Conservation (phyloP, 2,113 vertebrate genomes). For the Malurus elegans region DNA sequence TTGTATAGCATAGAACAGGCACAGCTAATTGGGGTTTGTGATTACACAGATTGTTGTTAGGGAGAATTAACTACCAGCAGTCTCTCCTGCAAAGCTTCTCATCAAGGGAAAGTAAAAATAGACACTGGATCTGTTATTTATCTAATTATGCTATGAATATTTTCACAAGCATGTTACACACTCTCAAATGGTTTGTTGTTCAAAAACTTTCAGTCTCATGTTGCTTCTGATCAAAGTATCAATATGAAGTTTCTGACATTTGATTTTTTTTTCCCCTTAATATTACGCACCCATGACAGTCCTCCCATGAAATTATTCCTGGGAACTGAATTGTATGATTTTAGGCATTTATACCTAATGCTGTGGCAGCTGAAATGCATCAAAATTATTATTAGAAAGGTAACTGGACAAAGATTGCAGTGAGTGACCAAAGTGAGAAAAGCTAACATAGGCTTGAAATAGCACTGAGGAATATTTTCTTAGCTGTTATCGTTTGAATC, state of each 20-base stretch:
- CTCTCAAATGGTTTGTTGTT: slow-evolving; percentile 78
- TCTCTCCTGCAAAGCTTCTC: slow-evolving; percentile 92
- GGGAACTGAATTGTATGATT: not conserved
- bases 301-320: not conserved
- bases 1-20: slow-evolving; percentile 88
- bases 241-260: slow-evolving; percentile 52
- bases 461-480: not conserved
- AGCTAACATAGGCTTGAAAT: not conserved
- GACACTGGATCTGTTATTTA: slow-evolving; percentile 87
- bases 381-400: not conserved
- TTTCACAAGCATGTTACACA: slow-evolving; percentile 80
- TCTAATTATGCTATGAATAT: slow-evolving; percentile 87
- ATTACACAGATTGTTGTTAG: slow-evolving; percentile 98
- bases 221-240: slow-evolving; percentile 72
- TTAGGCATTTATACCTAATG: not conserved
- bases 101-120: slow-evolving; percentile 88
- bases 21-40: slow-evolving; percentile 98
- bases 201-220: slow-evolving; percentile 71
- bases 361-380: not conserved
- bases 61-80: slow-evolving; percentile 96
- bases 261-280: slow-evolving; percentile 4
- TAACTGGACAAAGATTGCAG: not conserved
- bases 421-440: not conserved
- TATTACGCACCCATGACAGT: not conserved
- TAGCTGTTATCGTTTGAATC: not conserved